Evolutionary conservation across 2,888 invertebrate genomes (phyloP), one percentile per base, ranked within the genome.

Genomic region (Cactoblastis cactorum): DNA sequence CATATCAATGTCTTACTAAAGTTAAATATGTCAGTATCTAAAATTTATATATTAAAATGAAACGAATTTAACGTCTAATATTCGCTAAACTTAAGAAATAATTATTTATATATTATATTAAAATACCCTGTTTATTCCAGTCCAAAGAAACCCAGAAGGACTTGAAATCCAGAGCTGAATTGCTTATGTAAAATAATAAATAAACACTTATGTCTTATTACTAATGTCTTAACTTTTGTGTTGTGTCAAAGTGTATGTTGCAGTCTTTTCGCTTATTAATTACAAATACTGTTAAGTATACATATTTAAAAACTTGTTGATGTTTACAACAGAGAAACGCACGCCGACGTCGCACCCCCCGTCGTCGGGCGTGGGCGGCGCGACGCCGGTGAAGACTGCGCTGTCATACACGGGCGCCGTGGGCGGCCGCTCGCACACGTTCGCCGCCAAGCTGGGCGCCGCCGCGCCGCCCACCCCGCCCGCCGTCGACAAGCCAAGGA

Each of bases 361-460:
- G 9, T 39, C 49, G 19, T 51, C 55, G 14, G 78, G 75, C 58
- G 77, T 80, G 18, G 66, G 19, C 8, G 54, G 41, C 9, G 47
- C 50, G 37, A 6, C 43, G 49, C 45, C 38, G 9, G 47, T 52
- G 45, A 71, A 85, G 58, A 83, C 82, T 60, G 85, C 90, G 24
- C 76, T 91, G 14, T 88, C 91, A 49, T 84, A 91, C 65, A 82
- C 88, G 51, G 81, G 89, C 53, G 89, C 90, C 14, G 88, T 91
- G 51, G 91, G 91, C 61, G 89, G 91, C 49, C 90, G 92, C n/a
- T 90, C 91, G 45, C 93, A 93, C 80, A 93, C 94, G 1, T 94
- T 94, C 81, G 94, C 94, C 14, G 94, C 94, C 51, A 95, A 94
- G 78, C 88, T 94, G 51, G 92, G 93, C 6, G 93, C 80, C 78